Conservation (phyloP, 2,113 vertebrate genomes). For the Mus musculus region DNA sequence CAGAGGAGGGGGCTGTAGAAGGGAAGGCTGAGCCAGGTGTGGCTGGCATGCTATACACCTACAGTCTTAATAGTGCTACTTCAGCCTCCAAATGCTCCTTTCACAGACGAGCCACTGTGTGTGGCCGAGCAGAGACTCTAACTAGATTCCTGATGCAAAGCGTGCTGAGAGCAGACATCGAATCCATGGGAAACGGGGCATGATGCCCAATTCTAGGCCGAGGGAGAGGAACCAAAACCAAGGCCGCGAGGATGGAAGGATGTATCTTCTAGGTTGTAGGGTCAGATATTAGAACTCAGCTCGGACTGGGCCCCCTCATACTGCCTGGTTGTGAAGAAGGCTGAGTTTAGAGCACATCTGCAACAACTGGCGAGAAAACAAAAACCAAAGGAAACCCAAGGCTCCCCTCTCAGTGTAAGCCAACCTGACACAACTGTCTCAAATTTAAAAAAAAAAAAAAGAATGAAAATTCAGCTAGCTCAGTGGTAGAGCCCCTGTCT, state of each 20-base stretch:
- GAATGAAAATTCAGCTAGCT: neutral
- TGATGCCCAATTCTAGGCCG: neutral
- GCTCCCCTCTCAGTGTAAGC: neutral
- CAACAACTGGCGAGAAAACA: neutral
- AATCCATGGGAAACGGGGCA: neutral
- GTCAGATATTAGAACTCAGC: neutral
- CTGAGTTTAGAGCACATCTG: neutral
- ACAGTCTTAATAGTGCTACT: rapidly evolving
- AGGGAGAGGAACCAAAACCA: neutral
- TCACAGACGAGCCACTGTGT: neutral
- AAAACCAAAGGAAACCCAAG: neutral
- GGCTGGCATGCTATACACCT: neutral
- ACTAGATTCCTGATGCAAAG: no score
- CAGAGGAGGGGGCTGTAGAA: rapidly evolving
- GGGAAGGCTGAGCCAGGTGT: neutral
- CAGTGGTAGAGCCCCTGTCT: neutral
- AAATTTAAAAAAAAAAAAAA: neutral
- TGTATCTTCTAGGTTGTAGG: neutral
- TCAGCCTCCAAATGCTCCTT: neutral
- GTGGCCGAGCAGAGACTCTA: neutral
- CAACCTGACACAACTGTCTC: neutral
- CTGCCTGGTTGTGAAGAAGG: neutral
- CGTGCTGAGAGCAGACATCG: no score
- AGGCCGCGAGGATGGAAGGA: neutral
- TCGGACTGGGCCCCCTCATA: neutral